Evolutionary conservation across 2,113 vertebrate species (phyloP).

Genomic region (Ascaphus truei): DNA sequence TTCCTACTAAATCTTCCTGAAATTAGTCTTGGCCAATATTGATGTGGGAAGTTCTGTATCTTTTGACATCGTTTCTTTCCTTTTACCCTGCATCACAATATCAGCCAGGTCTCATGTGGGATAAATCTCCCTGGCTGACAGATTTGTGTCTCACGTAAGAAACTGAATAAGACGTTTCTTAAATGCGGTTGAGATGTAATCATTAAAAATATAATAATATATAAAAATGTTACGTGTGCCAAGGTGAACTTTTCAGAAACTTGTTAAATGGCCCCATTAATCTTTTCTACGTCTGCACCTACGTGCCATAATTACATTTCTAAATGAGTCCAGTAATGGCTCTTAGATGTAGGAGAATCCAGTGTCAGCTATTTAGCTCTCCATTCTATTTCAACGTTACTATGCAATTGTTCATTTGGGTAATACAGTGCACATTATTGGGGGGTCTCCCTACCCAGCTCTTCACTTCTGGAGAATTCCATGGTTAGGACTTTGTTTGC

Average conservation of each 20-base stretch:
- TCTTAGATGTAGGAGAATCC: no score
- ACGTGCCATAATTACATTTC: no score
- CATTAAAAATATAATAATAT: conserved; percentile 9
- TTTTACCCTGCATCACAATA: conserved; percentile 22
- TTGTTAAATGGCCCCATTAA: not conserved
- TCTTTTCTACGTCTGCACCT: no score
- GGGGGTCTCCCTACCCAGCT: no score
- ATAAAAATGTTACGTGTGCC: not conserved
- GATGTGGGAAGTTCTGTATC: conserved; percentile 22
- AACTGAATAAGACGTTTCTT: conserved; percentile 23
- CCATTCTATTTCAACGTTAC: no score
- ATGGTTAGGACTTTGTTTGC: no score
- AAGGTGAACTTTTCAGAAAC: conserved; percentile 1
- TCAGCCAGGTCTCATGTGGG: conserved; percentile 16
- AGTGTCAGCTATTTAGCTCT: no score
- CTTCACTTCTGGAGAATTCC: no score
- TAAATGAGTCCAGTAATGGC: no score
- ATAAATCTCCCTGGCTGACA: conserved; percentile 9
- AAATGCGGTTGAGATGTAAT: not conserved
- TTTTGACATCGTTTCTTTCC: not conserved
- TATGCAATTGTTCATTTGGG: no score
- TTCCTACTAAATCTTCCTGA: conserved; percentile 18
- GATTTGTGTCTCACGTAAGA: conserved; percentile 6
- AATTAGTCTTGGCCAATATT: conserved; percentile 13
- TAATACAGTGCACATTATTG: no score